Percentiles rank a stretch among this genome's conserved stretches.
Evolutionary conservation across 2,888 invertebrate genomes (phyloP).

Genomic region (Acrobasis consociella): DNA sequence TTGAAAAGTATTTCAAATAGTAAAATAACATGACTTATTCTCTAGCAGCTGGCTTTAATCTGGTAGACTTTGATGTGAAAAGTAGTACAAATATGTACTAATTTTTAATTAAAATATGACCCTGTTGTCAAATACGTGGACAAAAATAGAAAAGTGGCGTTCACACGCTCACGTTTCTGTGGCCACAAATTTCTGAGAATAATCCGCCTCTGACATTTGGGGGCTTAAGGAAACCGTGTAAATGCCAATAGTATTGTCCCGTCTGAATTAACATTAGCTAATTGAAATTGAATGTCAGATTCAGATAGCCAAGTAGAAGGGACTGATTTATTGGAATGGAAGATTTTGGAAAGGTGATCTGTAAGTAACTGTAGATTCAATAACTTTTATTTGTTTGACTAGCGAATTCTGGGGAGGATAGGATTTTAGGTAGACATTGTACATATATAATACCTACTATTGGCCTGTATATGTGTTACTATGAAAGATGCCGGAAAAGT

Average conservation of each 20-base stretch:
- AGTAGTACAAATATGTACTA: background rate
- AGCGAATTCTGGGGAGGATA: no score
- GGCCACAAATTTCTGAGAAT: conserved; percentile 47
- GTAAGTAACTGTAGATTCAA: background rate
- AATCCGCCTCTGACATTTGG: conserved; percentile 69
- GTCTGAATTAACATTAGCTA: conserved; percentile 50
- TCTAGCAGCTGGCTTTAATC: no score
- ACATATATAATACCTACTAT: no score
- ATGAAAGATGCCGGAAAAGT: no score
- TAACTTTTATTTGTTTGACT: no score
- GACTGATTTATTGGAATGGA: conserved; percentile 24
- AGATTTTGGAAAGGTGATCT: conserved; percentile 22
- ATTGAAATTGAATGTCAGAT: conserved; percentile 69
- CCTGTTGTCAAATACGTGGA: background rate
- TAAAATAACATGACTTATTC: no score
- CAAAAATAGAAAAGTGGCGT: conserved; percentile 24
- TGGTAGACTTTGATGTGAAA: background rate
- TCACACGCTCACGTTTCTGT: conserved; percentile 48
- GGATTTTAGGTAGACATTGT: no score
- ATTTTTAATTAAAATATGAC: background rate
- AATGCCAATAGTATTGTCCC: conserved; percentile 49
- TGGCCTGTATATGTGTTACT: no score
- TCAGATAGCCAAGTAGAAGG: conserved; percentile 49
- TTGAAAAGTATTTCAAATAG: no score
- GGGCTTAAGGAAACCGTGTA: conserved; percentile 54